Conservation (phyloP, 2,113 vertebrate species). For the Aplodontia rufa region DNA sequence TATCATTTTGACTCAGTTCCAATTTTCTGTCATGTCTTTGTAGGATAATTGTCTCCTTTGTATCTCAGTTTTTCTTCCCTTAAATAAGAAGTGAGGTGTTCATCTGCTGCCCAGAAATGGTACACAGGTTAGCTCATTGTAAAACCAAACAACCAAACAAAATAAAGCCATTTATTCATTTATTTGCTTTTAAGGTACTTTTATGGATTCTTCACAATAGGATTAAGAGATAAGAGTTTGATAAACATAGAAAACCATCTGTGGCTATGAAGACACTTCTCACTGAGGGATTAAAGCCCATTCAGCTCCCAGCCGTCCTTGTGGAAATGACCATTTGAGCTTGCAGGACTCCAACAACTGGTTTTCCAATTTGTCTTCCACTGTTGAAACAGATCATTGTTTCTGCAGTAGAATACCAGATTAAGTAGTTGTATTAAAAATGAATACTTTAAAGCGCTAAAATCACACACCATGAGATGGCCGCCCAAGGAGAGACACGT, state of each 20-base stretch:
- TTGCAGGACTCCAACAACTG: not conserved
- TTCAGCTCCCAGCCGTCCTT: not conserved
- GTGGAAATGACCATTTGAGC: not conserved
- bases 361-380: not conserved
- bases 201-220: not conserved
- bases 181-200: not conserved
- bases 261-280: accelerated
- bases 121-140: not conserved
- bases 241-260: not conserved
- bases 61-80: constrained; percentile 3
- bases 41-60: constrained; percentile 46
- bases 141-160: constrained; percentile 5
- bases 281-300: accelerated
- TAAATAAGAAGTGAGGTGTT: constrained; percentile 28
- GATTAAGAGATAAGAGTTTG: not conserved
- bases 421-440: constrained; percentile 41
- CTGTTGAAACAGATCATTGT: not conserved
- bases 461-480: not conserved
- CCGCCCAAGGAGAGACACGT: constrained; percentile 19
- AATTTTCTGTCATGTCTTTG: not conserved
- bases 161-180: not conserved
- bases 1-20: constrained; percentile 17
- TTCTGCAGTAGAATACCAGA: not conserved
- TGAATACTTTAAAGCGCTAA: not conserved
- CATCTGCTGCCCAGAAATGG: constrained; percentile 5